Conservation (phyloP, 2,113 vertebrate genomes). For the Eclectus roratus region DNA sequence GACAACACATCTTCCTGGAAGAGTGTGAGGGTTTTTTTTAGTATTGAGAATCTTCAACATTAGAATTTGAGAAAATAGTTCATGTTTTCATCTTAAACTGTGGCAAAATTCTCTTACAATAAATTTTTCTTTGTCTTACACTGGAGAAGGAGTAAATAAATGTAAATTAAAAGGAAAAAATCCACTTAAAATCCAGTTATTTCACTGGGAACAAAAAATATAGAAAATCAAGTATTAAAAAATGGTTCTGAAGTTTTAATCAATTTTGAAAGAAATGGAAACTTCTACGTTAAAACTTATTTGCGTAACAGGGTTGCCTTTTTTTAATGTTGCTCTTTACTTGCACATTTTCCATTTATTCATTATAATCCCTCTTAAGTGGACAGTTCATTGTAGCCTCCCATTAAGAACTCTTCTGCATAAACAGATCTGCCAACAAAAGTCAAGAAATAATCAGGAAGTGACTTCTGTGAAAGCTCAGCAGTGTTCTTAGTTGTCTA, state of each 20-base stretch:
- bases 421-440: background rate
- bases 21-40: background rate
- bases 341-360: background rate
- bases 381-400: background rate
- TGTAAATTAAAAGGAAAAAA: background rate
- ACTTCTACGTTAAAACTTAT: background rate
- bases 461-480: background rate
- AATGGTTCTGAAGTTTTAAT: background rate
- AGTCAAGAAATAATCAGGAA: background rate
- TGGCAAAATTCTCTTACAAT: background rate
- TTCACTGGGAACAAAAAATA: background rate
- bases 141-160: background rate
- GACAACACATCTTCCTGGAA: background rate
- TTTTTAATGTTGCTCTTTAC: background rate
- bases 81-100: background rate
- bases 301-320: background rate
- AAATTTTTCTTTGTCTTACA: background rate
- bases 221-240: background rate
- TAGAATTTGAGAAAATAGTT: background rate
- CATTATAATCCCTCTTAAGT: background rate
- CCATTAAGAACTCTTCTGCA: background rate
- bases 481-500: background rate
- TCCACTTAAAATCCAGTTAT: background rate
- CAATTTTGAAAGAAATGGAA: background rate
- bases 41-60: background rate